phyloP scores from a whole-genome alignment of 2,797 vertebrate genomes.

The Synaphobranchus kaupii region DNA sequence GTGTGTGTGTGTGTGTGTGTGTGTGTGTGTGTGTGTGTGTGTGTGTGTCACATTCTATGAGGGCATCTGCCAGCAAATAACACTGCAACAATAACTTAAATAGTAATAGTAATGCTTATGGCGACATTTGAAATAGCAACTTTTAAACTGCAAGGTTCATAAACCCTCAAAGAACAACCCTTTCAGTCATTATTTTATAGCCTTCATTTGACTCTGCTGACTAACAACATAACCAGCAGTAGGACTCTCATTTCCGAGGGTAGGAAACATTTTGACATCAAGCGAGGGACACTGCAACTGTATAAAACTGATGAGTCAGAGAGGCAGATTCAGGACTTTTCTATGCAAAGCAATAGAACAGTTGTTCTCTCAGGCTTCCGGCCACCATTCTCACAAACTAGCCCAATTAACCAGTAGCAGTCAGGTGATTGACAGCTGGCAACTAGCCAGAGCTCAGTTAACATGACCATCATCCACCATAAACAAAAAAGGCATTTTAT shows the following conservation, averaged over 20 bases:
- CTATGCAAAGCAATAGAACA: not conserved
- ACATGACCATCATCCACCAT: not conserved
- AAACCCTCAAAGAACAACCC: not conserved
- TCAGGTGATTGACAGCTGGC: constrained; percentile 7
- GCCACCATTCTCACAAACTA: not conserved
- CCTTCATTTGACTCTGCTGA: not conserved
- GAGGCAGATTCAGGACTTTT: constrained; percentile 12
- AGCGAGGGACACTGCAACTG: not conserved
- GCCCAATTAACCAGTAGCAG: constrained; percentile 13
- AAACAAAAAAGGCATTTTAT: not conserved
- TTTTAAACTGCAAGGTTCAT: not conserved
- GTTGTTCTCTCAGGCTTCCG: not conserved
- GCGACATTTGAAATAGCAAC: not conserved
- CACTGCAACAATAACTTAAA: not conserved
- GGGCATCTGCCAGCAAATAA: not conserved
- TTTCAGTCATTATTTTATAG: not conserved
- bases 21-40: not conserved
- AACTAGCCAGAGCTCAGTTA: not conserved
- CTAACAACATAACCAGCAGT: not conserved
- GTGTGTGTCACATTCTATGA: not conserved
- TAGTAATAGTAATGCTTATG: not conserved
- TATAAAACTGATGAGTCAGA: constrained; percentile 2
- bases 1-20: not conserved
- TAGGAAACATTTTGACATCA: not conserved
- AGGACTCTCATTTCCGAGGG: not conserved